Evolutionary conservation across 2,888 invertebrate species (phyloP).

Genomic region (Oscheius sp.): DNA sequence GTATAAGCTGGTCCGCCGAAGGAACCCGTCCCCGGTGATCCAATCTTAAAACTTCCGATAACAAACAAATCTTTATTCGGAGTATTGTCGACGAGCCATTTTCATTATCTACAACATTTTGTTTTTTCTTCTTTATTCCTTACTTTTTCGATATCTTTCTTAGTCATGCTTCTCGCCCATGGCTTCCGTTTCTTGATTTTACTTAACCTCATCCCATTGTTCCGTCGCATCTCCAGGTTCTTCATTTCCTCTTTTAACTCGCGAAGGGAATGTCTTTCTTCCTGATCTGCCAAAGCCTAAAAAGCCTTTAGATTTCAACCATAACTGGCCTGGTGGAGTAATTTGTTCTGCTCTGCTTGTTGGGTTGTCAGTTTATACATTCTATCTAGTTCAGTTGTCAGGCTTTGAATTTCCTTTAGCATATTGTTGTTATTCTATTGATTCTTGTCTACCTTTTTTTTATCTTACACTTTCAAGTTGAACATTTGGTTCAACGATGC

Average conservation of each 20-base stretch:
- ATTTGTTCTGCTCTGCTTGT: neutral
- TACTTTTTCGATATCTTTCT: conserved; percentile 4
- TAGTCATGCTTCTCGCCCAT: neutral
- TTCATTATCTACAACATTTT: conserved; percentile 1
- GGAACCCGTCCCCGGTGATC: conserved; percentile 19
- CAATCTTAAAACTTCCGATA: conserved; percentile 31
- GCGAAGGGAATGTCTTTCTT: neutral
- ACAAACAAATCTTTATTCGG: conserved; percentile 17
- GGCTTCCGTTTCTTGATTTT: neutral
- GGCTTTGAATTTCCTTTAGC: conserved; percentile 3
- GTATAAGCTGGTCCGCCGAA: conserved; percentile 10
- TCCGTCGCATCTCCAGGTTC: neutral
- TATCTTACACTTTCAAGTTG: neutral
- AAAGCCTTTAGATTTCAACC: neutral
- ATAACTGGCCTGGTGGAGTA: neutral
- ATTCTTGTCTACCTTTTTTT: neutral
- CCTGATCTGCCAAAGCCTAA: conserved; percentile 10
- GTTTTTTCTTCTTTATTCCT: neutral
- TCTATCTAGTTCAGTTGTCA: neutral
- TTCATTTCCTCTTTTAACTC: neutral
- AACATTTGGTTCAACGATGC: neutral
- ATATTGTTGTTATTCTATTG: neutral
- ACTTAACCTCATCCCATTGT: neutral
- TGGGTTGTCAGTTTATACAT: conserved; percentile 13
- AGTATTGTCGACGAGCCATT: neutral